Base-by-base conservation (phyloP, 2,797 vertebrate genomes). In the Paguma larvata region DNA sequence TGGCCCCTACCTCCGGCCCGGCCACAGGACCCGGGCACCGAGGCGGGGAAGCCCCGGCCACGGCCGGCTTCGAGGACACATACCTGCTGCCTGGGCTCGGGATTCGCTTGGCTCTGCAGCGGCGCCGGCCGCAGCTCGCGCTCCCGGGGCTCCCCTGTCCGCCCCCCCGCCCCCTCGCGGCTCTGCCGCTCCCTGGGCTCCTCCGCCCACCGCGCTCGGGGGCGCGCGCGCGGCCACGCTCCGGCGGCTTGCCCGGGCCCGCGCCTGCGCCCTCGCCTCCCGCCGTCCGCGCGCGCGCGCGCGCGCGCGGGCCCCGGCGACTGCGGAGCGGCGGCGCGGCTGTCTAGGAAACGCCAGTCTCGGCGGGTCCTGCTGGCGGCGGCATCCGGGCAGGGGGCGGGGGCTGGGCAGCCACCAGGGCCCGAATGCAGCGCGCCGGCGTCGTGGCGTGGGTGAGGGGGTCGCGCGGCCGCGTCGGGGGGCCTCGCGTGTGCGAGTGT, bases 11-110 rank as follows among this genome's bases (percentile, higher is more conserved):
- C 30, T 41, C 51, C 30, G 41, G 34, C 70, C 41, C 6, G 34
- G 75, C 70, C 93, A 38, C 41, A 30, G 75, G 53, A 84, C 87
- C 72, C 59, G 13, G 46, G 73, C 44, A 48, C 67, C 2, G 51
- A 32, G 91, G 89, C 63, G 11, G 51, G 94, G 41, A 85, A 34
- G 25, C 90, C 90, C 86, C n/a, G 10, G 95, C 82, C 34, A 56
- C 68, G 13, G 93, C 92, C 67, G 21, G 91, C 94, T n/a, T 78
- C 48, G 83, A 70, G 87, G 56, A 94, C 87, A 90, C 98, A 6
- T 97, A 97, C 98, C 97, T 97, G 96, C 95, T 77, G 91, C 89
- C 94, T 2, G 83, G 79, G 70, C 84, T 93, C 56, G 53, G 83
- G 77, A 82, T 85, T 82, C 90, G 84, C 97, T 84, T 32, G 44